Conservation (phyloP, 2,113 vertebrate species). For the Istiophorus platypterus region DNA sequence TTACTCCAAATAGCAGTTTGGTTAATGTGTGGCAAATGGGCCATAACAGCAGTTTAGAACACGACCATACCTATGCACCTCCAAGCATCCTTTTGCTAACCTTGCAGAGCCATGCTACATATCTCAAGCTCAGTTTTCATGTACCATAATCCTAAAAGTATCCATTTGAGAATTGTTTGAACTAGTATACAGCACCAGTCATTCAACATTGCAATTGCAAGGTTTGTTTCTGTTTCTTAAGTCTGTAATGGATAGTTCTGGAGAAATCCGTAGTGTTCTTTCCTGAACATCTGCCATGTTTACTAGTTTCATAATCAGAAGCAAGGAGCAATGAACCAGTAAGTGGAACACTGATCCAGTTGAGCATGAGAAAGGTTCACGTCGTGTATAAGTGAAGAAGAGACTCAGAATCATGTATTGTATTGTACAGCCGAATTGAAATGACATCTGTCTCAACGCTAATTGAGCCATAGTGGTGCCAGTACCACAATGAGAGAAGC, state of each 20-base stretch:
- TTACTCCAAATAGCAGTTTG: conserved; percentile 9
- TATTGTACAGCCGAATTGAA: conserved; percentile 21
- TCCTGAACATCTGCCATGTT: conserved; percentile 7
- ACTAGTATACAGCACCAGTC: neutral
- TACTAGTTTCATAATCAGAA: conserved; percentile 16
- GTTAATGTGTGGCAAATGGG: neutral
- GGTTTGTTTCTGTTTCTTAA: neutral
- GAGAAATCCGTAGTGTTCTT: neutral
- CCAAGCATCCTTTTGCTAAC: neutral
- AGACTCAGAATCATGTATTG: neutral
- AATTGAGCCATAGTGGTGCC: conserved; percentile 5
- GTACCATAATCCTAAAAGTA: neutral
- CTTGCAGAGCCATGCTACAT: conserved; percentile 8
- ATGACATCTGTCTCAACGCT: conserved; percentile 29
- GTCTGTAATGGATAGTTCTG: neutral
- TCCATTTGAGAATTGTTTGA: neutral
- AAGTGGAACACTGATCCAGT: conserved; percentile 26
- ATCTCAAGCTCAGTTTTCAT: conserved; percentile 4
- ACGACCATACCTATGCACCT: neutral
- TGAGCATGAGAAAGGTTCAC: neutral
- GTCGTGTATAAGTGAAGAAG: conserved; percentile 1
- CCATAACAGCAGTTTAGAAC: neutral
- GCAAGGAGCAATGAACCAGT: neutral
- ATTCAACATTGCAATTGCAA: conserved; percentile 5
- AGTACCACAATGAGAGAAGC: conserved; percentile 6